Conservation (phyloP, 1,140 invertebrate species). For the Drosophila nannoptera region DNA sequence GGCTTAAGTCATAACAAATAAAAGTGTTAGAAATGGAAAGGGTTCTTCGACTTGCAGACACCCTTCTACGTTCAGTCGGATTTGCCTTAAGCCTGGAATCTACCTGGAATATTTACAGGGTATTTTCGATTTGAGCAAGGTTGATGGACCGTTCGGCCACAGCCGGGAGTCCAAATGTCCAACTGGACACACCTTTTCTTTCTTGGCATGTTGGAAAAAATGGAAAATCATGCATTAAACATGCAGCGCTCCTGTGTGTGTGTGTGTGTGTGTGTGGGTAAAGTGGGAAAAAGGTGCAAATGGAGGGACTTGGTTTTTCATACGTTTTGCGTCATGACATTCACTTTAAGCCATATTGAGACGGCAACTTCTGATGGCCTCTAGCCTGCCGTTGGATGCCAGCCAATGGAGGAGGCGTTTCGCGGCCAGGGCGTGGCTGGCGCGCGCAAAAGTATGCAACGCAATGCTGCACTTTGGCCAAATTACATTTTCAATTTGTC, state of each 20-base stretch:
- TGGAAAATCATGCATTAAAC: constrained; percentile 51
- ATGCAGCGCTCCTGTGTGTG: constrained; percentile 29
- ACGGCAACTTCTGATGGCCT: constrained; percentile 27
- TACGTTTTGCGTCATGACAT: constrained; percentile 48
- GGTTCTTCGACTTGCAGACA: background rate
- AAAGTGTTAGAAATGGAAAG: background rate
- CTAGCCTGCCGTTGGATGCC: constrained; percentile 44
- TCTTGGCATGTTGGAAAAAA: constrained; percentile 22
- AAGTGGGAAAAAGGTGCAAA: constrained; percentile 27
- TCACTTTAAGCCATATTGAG: constrained; percentile 39
- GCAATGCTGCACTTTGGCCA: constrained; percentile 64
- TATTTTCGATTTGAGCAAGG: constrained; percentile 29
- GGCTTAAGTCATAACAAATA: constrained; percentile 25
- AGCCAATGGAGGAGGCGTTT: constrained; percentile 36
- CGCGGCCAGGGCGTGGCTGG: constrained; percentile 6
- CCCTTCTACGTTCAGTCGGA: background rate
- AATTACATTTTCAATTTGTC: constrained; percentile 75
- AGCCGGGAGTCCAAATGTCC: constrained; percentile 3
- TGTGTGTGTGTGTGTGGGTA: constrained; percentile 1
- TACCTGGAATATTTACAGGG: background rate
- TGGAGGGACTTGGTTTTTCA: constrained; percentile 37
- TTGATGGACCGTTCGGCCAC: background rate
- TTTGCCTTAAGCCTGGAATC: too few relatives aligned
- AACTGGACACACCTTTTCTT: constrained; percentile 20
- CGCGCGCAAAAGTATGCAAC: constrained; percentile 43